These are phyloP conservation scores for Biston betularia DNA, from an alignment of 2,888 invertebrate genomes.

Conservation along the genomic window DNA sequence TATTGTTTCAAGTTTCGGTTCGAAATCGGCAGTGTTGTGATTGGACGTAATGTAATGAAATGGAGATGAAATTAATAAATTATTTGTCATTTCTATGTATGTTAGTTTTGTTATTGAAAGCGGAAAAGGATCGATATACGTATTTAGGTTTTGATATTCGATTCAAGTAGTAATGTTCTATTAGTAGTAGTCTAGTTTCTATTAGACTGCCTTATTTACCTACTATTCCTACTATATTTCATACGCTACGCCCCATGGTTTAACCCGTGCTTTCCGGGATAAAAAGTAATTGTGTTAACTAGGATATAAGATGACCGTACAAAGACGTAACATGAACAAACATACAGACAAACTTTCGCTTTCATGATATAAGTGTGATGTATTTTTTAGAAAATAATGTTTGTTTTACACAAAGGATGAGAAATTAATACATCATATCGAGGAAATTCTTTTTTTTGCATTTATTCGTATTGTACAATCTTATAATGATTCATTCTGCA, in stretches of 20 bases:
- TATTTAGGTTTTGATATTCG: too few relatives aligned
- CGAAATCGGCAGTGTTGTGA: conserved; percentile 47
- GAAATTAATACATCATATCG: conserved; percentile 67
- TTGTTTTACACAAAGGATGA: conserved; percentile 23
- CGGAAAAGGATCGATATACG: neutral
- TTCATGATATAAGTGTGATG: too few relatives aligned
- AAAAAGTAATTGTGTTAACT: too few relatives aligned
- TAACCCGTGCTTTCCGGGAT: too few relatives aligned
- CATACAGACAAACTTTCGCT: too few relatives aligned
- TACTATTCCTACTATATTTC: too few relatives aligned
- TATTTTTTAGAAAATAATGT: neutral
- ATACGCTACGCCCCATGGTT: too few relatives aligned
- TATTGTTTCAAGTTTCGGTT: conserved; percentile 42
- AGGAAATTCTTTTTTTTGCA: conserved; percentile 86
- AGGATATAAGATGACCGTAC: too few relatives aligned
- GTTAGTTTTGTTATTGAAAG: neutral
- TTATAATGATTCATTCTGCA: conserved; percentile 87
- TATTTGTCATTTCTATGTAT: conserved; percentile 34
- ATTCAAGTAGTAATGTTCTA: too few relatives aligned
- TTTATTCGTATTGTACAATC: conserved; percentile 87
- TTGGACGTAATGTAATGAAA: conserved; percentile 36
- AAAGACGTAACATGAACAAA: too few relatives aligned
- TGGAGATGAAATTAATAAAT: conserved; percentile 38
- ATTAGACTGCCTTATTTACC: too few relatives aligned
- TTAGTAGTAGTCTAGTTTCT: too few relatives aligned